A percentile compares a stretch with the other conserved stretches of the same genome.
Evolutionary conservation across 2,113 vertebrate species (phyloP).

Genomic region (Myiagra hebetior): DNA sequence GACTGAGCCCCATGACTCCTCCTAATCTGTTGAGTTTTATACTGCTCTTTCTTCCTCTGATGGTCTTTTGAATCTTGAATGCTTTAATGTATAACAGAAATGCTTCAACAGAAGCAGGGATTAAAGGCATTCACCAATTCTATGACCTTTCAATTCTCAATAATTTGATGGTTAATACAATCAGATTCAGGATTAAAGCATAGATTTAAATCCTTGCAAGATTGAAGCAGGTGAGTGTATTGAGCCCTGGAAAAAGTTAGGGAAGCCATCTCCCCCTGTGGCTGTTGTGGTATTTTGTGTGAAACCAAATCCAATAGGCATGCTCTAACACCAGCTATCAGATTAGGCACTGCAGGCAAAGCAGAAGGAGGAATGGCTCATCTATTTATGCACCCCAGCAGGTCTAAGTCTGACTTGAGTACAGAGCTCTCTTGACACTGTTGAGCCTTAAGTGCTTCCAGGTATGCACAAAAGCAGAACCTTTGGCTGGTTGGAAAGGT

Average conservation of each 20-base stretch:
- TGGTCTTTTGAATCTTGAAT: not conserved
- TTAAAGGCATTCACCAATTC: not conserved
- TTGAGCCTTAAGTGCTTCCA: not conserved
- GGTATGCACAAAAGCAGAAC: not conserved
- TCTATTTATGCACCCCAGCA: not conserved
- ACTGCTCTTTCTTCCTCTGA: not conserved
- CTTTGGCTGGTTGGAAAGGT: not conserved
- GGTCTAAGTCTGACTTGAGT: not conserved
- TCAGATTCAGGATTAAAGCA: not conserved
- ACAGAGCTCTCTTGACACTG: not conserved
- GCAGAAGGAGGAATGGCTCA: not conserved
- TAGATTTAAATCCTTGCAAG: not conserved
- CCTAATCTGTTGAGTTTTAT: slow-evolving; percentile 20
- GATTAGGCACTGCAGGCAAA: not conserved
- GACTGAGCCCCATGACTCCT: slow-evolving; percentile 10
- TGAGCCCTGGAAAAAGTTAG: not conserved
- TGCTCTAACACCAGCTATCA: not conserved
- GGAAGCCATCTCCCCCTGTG: not conserved
- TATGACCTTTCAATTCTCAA: not conserved
- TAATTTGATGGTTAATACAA: not conserved
- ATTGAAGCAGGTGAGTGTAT: not conserved
- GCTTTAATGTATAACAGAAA: not conserved
- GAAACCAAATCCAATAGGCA: not conserved
- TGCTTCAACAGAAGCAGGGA: not conserved
- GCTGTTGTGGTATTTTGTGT: not conserved